Evolutionary conservation across 2,113 vertebrate species (phyloP).

Genomic region (Solea solea): DNA sequence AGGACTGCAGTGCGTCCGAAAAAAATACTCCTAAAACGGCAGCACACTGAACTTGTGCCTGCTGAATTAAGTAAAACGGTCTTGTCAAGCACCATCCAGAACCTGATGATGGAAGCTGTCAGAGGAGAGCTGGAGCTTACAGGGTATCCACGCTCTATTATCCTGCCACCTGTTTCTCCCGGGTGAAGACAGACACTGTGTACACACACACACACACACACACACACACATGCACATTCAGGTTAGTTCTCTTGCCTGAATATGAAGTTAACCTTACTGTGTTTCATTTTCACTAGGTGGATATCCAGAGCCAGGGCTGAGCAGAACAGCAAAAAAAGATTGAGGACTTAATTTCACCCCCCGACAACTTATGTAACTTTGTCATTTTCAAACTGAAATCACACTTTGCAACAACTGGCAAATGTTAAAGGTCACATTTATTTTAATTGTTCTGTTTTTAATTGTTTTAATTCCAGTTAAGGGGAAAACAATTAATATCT

Average conservation of each 20-base stretch:
- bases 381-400: too few relatives aligned
- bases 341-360: not conserved
- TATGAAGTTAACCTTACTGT: conserved; percentile 6
- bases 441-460: too few relatives aligned
- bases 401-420: too few relatives aligned
- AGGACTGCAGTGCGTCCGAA: not conserved
- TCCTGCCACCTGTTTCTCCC: conserved; percentile 69
- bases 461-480: too few relatives aligned
- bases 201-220: not conserved
- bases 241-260: not conserved
- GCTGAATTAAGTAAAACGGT: conserved; percentile 81
- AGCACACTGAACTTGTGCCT: conserved; percentile 68
- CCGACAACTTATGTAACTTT: not conserved
- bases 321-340: conserved; percentile 12
- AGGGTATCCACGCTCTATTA: conserved; percentile 77
- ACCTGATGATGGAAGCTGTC: conserved; percentile 90
- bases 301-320: conserved; percentile 9
- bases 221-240: not conserved
- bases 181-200: conserved; percentile 37
- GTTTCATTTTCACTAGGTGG: conserved; percentile 35
- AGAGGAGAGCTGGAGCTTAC: conserved; percentile 88
- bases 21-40: conserved; percentile 3
- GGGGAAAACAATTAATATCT: too few relatives aligned
- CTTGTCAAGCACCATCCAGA: conserved; percentile 88
- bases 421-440: too few relatives aligned